Conservation (phyloP, 2,888 invertebrate genomes). For the Drosophila histrio region DNA sequence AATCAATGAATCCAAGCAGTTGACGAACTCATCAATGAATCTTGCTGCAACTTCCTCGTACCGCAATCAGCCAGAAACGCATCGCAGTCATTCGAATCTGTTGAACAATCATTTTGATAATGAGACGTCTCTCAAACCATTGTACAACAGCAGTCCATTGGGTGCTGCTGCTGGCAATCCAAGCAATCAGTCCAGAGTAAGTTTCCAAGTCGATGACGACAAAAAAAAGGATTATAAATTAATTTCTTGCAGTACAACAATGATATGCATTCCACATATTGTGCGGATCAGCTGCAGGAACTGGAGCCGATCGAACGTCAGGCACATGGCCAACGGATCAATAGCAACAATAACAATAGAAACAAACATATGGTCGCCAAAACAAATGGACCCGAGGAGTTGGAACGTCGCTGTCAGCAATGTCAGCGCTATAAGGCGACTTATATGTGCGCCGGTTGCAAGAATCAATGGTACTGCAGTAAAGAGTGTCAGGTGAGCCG, state of each 20-base stretch:
- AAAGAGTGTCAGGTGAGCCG: constrained; percentile 93
- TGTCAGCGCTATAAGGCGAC: constrained; percentile 92
- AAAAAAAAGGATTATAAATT: background rate
- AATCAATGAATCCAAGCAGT: constrained; percentile 39
- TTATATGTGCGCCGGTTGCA: constrained; percentile 95
- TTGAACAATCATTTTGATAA: constrained; percentile 44
- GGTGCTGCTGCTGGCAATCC: background rate
- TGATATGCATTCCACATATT: constrained; percentile 55
- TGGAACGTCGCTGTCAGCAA: constrained; percentile 88
- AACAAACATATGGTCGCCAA: constrained; percentile 64
- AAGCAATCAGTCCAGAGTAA: constrained; percentile 7
- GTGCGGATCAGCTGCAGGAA: constrained; percentile 17
- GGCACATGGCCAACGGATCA: constrained; percentile 12
- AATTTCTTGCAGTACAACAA: constrained; percentile 10
- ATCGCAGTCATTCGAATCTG: constrained; percentile 5
- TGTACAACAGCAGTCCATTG: constrained; percentile 63
- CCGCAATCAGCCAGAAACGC: constrained; percentile 6
- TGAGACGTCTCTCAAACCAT: constrained; percentile 40
- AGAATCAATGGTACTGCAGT: constrained; percentile 97
- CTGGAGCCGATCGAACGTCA: constrained; percentile 7
- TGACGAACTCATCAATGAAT: constrained; percentile 40
- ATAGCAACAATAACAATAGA: constrained; percentile 8
- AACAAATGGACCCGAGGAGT: constrained; percentile 41
- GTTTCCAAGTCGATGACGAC: constrained; percentile 18
- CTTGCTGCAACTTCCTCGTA: constrained; percentile 7